Evolutionary conservation across 2,113 vertebrate genomes (phyloP), one percentile per base, ranked within the genome.

Genomic region (Sylvietta virens): DNA sequence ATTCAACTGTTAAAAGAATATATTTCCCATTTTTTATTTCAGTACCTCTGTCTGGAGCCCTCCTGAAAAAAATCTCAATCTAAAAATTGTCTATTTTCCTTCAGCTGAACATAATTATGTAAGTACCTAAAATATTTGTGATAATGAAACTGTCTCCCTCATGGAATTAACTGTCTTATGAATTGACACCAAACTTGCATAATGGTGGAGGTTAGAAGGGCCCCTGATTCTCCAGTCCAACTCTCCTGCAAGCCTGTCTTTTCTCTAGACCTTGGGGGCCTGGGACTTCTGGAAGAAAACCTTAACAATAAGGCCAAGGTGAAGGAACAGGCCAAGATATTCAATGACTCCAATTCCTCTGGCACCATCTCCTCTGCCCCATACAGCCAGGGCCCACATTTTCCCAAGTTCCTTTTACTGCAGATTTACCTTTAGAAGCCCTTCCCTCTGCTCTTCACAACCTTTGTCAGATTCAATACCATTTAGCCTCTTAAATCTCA

Each of bases 331-430:
- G 22, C 13, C 17, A 56, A 61, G 35, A 40, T 20, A 88, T 33
- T 33, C 5, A 85, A 10, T 11, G 0, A 30, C 27, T 60, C 61
- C 8, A 37, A 2, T 17, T 78, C 64, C 10, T 88, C n/a, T 61
- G 42, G 22, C 23, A n/a, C 7, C 8, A 35, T 7, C 4, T 66
- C 28, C 40, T 47, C 31, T 53, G 20, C 11, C 16, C 20, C 12
- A 18, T 30, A 35, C 19, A 60, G 7, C 9, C 2, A 1, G 8
- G 5, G 0, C 0, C 6, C 39, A 33, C 6, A 22, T 64, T 79
- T 74, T 48, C 47, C 31, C 15, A 27, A 76, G 20, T 39, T 65
- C 4, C 6, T 50, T 64, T 78, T 81, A 22, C 15, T 81, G 33
- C 4, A n/a, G 30, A 28, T 42, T 13, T 51, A 39, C 11, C 12